Conservation (phyloP, 2,797 vertebrate species). For the Sebastes itinus region DNA sequence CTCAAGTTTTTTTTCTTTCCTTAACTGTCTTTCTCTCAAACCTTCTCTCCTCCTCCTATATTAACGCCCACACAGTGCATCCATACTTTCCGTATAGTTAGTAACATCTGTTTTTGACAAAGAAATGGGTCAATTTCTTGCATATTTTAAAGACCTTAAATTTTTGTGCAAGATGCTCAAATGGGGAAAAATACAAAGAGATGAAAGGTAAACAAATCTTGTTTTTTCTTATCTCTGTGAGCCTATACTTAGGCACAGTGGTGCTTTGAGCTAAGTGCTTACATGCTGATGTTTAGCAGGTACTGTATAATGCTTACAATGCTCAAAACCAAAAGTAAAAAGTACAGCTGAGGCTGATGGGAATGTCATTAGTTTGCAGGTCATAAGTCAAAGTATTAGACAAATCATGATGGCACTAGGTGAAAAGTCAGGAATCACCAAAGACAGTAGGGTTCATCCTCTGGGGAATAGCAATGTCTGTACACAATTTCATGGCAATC, state of each 20-base stretch:
- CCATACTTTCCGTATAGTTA: background rate
- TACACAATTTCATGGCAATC: background rate
- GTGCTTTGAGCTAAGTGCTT: background rate
- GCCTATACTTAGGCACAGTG: no score
- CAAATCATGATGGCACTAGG: background rate
- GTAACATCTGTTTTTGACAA: background rate
- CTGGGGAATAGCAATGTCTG: background rate
- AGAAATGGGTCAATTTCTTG: background rate
- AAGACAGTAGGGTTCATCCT: background rate
- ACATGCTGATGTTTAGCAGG: background rate
- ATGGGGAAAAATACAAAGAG: background rate
- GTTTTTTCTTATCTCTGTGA: background rate
- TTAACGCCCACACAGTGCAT: background rate
- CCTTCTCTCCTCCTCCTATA: background rate
- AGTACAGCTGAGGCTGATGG: background rate
- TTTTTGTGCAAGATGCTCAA: background rate
- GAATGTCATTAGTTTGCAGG: background rate
- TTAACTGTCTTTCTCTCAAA: background rate
- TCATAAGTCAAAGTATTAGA: background rate
- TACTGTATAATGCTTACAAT: background rate
- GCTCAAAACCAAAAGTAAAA: background rate
- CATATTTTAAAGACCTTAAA: background rate
- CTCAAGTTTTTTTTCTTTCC: background rate
- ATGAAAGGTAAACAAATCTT: background rate
- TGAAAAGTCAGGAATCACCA: background rate